Percentiles rank a stretch among this genome's conserved stretches.
Conservation (phyloP, 2,888 invertebrate genomes). For the Drosophila colorata region DNA sequence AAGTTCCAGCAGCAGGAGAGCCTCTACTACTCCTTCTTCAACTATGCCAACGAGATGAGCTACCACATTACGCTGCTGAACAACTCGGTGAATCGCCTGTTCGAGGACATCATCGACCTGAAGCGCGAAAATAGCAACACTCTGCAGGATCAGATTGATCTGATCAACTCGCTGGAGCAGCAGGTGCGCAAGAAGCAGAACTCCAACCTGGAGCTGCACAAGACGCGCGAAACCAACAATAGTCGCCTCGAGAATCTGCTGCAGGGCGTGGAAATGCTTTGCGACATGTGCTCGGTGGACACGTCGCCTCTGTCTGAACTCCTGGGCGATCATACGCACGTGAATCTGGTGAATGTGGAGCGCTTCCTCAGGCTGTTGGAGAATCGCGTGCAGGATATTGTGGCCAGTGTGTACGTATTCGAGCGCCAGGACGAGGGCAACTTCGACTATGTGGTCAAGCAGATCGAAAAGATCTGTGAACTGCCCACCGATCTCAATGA, state of each 20-base stretch:
- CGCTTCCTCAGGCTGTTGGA: constrained; percentile 87
- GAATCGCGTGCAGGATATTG: constrained; percentile 86
- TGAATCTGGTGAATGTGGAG: constrained; percentile 87
- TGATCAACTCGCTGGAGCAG: constrained; percentile 68
- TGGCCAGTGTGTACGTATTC: constrained; percentile 86
- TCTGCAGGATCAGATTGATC: constrained; percentile 72
- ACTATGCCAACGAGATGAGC: constrained; percentile 84
- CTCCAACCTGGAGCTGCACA: constrained; percentile 60
- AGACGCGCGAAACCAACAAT: constrained; percentile 65
- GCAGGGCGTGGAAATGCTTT: constrained; percentile 77
- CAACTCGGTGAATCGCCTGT: constrained; percentile 80
- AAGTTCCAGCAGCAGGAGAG: constrained; percentile 84
- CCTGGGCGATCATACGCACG: constrained; percentile 87
- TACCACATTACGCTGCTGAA: constrained; percentile 83
- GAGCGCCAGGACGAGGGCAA: constrained; percentile 73
- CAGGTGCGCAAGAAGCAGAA: constrained; percentile 66
- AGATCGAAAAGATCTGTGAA: constrained; percentile 79
- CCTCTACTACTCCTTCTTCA: constrained; percentile 84
- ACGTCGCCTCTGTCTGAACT: constrained; percentile 86
- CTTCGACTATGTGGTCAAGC: constrained; percentile 77
- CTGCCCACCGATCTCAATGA: constrained; percentile 86
- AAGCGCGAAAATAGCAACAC: constrained; percentile 70
- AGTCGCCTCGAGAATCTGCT: constrained; percentile 70
- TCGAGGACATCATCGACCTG: constrained; percentile 75
- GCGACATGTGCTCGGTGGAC: constrained; percentile 86